Conservation (phyloP, 2,113 vertebrate species). For the Eonycteris spelaea region DNA sequence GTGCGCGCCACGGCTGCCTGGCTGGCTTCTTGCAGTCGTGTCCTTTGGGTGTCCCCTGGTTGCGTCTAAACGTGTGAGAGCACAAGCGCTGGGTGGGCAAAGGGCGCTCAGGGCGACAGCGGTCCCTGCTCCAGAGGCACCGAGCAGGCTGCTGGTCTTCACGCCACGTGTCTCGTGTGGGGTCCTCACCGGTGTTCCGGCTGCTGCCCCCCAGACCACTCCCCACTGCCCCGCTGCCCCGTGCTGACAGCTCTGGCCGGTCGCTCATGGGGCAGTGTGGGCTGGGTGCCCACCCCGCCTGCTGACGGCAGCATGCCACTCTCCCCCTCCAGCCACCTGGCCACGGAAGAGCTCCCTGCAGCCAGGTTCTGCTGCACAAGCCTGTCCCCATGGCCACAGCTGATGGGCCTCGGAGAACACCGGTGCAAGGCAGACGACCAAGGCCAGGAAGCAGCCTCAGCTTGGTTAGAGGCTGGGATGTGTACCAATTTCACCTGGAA, state of each 20-base stretch:
- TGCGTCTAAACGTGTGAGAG: neutral
- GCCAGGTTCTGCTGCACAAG: neutral
- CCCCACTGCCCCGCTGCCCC: neutral
- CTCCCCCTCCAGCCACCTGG: neutral
- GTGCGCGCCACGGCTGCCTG: too few species aligned
- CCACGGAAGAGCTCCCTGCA: neutral
- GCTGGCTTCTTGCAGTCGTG: neutral
- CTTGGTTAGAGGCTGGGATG: neutral
- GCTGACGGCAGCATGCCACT: neutral
- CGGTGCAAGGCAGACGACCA: neutral
- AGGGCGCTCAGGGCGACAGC: neutral
- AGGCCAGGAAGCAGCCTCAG: neutral
- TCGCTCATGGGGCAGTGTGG: neutral
- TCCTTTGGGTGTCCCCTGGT: neutral
- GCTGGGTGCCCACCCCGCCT: neutral
- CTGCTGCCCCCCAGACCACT: neutral
- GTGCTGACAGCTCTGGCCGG: accelerated
- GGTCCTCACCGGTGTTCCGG: neutral
- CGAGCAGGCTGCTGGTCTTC: neutral
- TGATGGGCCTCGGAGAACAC: neutral
- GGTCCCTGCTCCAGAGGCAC: too few species aligned
- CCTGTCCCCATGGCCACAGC: neutral
- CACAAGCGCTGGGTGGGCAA: neutral
- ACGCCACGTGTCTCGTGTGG: neutral
- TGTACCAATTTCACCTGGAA: neutral